Evolutionary conservation across 2,888 invertebrate genomes (phyloP).

Genomic region (Eristalis tenax): DNA sequence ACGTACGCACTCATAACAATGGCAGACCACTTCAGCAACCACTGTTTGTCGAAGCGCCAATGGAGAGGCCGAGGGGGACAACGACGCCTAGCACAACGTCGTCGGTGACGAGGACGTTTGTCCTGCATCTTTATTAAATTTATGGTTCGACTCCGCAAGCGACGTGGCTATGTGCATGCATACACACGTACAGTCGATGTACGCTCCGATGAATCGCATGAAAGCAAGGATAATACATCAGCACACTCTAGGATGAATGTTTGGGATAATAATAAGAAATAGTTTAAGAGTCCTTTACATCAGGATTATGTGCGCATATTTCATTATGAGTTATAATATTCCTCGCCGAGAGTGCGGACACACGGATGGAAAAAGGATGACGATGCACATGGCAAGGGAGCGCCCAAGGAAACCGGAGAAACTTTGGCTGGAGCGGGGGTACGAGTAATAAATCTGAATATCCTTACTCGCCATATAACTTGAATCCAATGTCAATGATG

Average conservation of each 20-base stretch:
- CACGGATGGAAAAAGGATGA: conserved; percentile 30
- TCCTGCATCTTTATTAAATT: conserved; percentile 72
- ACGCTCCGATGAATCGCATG: conserved; percentile 52
- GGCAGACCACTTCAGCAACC: conserved; percentile 54
- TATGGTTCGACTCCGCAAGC: conserved; percentile 34
- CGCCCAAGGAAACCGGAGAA: conserved; percentile 22
- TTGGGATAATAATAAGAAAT: conserved; percentile 72
- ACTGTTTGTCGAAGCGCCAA: neutral
- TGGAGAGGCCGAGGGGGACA: neutral
- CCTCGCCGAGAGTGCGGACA: conserved; percentile 61
- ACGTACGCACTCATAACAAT: conserved; percentile 29
- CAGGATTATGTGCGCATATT: conserved; percentile 72
- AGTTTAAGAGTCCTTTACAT: conserved; percentile 72
- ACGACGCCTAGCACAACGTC: conserved; percentile 7
- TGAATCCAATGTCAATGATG: conserved; percentile 70
- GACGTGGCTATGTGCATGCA: conserved; percentile 22
- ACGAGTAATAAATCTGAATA: conserved; percentile 66
- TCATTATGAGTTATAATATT: conserved; percentile 72
- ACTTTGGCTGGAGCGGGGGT: neutral
- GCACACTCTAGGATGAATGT: conserved; percentile 60
- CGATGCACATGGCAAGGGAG: conserved; percentile 1
- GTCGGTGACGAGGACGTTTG: conserved; percentile 47
- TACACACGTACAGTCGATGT: neutral
- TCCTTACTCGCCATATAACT: conserved; percentile 65
- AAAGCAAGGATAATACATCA: conserved; percentile 58